Evolutionary conservation across 2,888 invertebrate species (phyloP).

Genomic region (Helleia helle): DNA sequence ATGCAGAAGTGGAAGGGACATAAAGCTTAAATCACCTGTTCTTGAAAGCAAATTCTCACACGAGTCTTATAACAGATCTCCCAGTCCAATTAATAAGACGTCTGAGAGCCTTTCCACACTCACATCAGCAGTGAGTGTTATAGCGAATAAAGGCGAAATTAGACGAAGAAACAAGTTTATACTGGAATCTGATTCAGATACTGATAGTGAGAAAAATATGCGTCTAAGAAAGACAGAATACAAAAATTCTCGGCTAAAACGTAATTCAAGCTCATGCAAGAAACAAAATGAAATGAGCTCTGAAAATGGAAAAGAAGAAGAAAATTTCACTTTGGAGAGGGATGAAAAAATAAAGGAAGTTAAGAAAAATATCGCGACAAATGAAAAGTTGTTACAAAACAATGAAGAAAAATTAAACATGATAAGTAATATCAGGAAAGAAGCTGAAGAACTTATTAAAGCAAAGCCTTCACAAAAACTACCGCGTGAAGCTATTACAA

Average conservation of each 20-base stretch:
- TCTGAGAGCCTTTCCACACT: constrained; percentile 72
- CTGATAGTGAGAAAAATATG: constrained; percentile 52
- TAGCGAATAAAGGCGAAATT: constrained; percentile 66
- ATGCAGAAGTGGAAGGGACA: constrained; percentile 86
- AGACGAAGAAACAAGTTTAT: constrained; percentile 63
- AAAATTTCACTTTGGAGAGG: constrained; percentile 42
- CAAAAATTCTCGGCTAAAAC: constrained; percentile 60
- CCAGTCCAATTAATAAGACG: constrained; percentile 61
- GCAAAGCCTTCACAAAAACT: neutral
- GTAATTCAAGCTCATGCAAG: constrained; percentile 52
- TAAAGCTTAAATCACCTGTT: constrained; percentile 80
- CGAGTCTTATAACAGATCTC: constrained; percentile 65
- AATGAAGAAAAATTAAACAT: constrained; percentile 11
- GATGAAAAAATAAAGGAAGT: constrained; percentile 53
- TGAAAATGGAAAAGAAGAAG: constrained; percentile 45
- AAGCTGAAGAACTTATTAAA: neutral
- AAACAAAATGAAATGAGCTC: constrained; percentile 44
- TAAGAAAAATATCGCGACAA: constrained; percentile 15
- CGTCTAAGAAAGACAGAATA: constrained; percentile 61
- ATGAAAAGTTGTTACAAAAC: neutral
- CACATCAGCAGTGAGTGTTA: constrained; percentile 67
- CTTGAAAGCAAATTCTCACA: constrained; percentile 82
- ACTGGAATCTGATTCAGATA: constrained; percentile 57
- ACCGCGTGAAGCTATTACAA: neutral
- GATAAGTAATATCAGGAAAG: neutral